Evolutionary conservation across 2,113 vertebrate species (phyloP), one percentile per base, ranked within the genome.

Genomic region (Bambusicola thoracicus): DNA sequence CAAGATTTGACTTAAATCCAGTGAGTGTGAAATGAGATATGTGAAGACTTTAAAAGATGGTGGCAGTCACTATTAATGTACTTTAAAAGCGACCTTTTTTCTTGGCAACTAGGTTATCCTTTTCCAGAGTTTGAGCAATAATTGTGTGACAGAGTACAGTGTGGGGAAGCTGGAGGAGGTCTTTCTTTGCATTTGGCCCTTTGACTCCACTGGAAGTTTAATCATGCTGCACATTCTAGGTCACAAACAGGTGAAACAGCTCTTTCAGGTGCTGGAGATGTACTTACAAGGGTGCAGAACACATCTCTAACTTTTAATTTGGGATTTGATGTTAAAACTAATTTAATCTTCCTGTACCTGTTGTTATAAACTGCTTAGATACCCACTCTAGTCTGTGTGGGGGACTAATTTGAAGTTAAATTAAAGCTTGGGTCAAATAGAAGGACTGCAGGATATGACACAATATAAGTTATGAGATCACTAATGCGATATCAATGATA

Each of bases 381-480:
- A 61, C 40, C 56, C 48, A 4, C 51, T 84, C 6, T 84, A 0
- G 0, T 76, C 19, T 0, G 0, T 36, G 15, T 30, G 11, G 8
- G 79, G 51, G 43, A 67, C 70, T 93, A 55, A 90, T 93, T 79
- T 91, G 75, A 89, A 87, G 81, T 89, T 87, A 72, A 59, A 68
- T 87, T 83, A 67, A 65, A 36, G 40, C 18, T 85, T 87, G 55
- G 27, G 79, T 85, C 58, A 66, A 65, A 74, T 65, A 89, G 59
- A n/a, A 92, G 20, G 44, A 51, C 68, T 41, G 8, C 11, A 38
- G 44, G 32, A 30, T 73, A 53, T 66, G 38, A 59, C 69, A 61
- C 22, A 68, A 16, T 38, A 19, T 68, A 93, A 84, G 8, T 21
- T 81, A 16, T 77, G 36, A 88, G 68, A 70, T 77, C 29, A 61